A percentile compares a stretch with the other conserved stretches of the same genome.
Evolutionary conservation across 2,888 invertebrate species (phyloP).

Genomic region (Eugnorisma glareosa): DNA sequence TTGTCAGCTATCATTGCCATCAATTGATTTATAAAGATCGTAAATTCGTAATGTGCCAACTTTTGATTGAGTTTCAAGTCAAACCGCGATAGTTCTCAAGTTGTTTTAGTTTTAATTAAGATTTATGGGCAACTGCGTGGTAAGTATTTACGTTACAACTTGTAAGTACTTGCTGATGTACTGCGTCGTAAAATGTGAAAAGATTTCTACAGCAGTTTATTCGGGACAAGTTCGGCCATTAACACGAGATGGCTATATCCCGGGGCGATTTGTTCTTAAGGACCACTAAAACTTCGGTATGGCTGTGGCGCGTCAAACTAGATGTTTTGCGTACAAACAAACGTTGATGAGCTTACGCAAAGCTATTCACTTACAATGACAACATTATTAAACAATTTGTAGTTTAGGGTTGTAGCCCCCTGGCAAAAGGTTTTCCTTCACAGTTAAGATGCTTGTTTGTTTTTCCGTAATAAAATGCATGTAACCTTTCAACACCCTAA

Average conservation of each 20-base stretch:
- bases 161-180: conserved; percentile 51
- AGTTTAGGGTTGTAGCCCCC: conserved; percentile 17
- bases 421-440: conserved; percentile 4
- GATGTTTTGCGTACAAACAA: conserved; percentile 58
- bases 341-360: conserved; percentile 38
- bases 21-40: conserved; percentile 57
- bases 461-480: conserved; percentile 17
- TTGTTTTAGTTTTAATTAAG: conserved; percentile 67
- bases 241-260: conserved; percentile 55
- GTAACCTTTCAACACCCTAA: conserved; percentile 20
- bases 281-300: conserved; percentile 62
- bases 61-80: conserved; percentile 62
- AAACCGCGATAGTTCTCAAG: conserved; percentile 64
- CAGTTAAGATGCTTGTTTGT: conserved; percentile 20
- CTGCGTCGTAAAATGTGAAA: conserved; percentile 51
- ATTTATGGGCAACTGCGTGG: conserved; percentile 52
- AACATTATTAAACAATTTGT: conserved; percentile 46
- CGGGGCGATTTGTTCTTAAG: conserved; percentile 63
- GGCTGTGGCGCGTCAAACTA: conserved; percentile 41
- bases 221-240: conserved; percentile 58
- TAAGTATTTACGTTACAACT: conserved; percentile 62
- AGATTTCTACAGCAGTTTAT: conserved; percentile 48
- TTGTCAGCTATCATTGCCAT: conserved; percentile 33
- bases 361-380: conserved; percentile 56
- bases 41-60: conserved; percentile 61